Percentiles rank a stretch among this genome's conserved stretches.
phyloP scores from a whole-genome alignment of 2,888 invertebrate genomes.

The Drosophila ezoana region DNA sequence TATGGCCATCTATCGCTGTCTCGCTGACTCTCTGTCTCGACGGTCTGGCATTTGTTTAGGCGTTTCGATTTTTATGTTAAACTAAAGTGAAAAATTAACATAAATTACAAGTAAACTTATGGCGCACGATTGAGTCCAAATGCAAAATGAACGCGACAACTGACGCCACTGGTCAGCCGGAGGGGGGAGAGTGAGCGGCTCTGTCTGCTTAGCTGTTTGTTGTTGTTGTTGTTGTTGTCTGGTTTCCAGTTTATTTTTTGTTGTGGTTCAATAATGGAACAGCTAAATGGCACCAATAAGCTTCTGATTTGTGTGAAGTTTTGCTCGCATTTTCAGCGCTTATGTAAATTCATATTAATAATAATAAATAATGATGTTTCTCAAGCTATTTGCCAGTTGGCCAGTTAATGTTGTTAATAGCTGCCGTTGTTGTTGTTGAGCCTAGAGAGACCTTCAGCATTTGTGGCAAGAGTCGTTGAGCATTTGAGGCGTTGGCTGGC shows the following conservation, averaged over 20 bases:
- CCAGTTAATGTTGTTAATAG: constrained; percentile 1
- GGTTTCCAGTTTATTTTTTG: constrained; percentile 36
- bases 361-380: constrained; percentile 69
- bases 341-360: constrained; percentile 71
- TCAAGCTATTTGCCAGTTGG: constrained; percentile 14
- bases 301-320: constrained; percentile 77
- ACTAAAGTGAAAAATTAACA: constrained; percentile 67
- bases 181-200: not conserved
- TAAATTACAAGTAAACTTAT: constrained; percentile 58
- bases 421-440: constrained; percentile 3
- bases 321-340: constrained; percentile 65
- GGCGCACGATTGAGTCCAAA: constrained; percentile 51
- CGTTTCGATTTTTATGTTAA: constrained; percentile 69
- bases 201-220: not conserved
- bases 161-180: constrained; percentile 42
- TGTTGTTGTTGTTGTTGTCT: constrained; percentile 14
- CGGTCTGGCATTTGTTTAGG: constrained; percentile 71
- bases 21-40: constrained; percentile 35
- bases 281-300: constrained; percentile 72
- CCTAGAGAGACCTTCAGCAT: constrained; percentile 20
- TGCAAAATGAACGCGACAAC: constrained; percentile 49
- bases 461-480: not conserved
- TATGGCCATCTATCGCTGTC: constrained; percentile 31
- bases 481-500: constrained; percentile 46
- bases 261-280: constrained; percentile 68